Percentiles rank a stretch among this genome's conserved stretches.
phyloP scores from a whole-genome alignment of 2,797 vertebrate genomes.

The Platalea minor region DNA sequence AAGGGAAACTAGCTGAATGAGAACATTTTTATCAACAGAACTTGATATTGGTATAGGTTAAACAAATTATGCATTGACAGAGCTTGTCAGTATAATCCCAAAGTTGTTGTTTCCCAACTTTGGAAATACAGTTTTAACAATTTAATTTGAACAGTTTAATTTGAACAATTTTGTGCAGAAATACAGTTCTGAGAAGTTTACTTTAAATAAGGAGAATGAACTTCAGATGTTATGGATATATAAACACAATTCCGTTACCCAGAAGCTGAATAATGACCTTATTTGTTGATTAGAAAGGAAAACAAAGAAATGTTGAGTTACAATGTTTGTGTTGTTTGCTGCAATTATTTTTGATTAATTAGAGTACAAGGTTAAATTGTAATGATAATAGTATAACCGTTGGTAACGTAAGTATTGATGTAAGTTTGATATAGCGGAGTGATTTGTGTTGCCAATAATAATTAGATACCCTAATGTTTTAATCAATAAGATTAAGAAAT shows the following conservation, averaged over 20 bases:
- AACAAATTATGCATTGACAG: not conserved
- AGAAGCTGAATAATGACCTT: not conserved
- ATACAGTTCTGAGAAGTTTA: not conserved
- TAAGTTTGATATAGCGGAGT: not conserved
- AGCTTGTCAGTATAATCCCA: not conserved
- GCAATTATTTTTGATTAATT: not conserved
- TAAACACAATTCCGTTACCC: not conserved
- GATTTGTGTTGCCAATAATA: not conserved
- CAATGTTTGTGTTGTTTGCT: not conserved
- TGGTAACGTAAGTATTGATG: not conserved
- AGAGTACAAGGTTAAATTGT: not conserved
- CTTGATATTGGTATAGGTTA: not conserved
- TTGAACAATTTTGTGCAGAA: not conserved
- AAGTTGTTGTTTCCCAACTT: not conserved
- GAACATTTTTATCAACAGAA: not conserved
- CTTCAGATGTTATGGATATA: not conserved
- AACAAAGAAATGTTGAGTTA: not conserved
- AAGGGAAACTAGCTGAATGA: not conserved
- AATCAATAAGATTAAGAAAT: constrained; percentile 1
- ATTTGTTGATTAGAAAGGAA: not conserved
- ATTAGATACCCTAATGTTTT: not conserved
- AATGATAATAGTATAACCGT: not conserved
- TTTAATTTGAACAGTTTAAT: not conserved
- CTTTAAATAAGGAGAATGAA: not conserved
- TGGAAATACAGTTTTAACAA: not conserved